These are phyloP conservation scores for Eugnorisma glareosa DNA, from an alignment of 2,888 invertebrate species.

Conservation along the genomic window DNA sequence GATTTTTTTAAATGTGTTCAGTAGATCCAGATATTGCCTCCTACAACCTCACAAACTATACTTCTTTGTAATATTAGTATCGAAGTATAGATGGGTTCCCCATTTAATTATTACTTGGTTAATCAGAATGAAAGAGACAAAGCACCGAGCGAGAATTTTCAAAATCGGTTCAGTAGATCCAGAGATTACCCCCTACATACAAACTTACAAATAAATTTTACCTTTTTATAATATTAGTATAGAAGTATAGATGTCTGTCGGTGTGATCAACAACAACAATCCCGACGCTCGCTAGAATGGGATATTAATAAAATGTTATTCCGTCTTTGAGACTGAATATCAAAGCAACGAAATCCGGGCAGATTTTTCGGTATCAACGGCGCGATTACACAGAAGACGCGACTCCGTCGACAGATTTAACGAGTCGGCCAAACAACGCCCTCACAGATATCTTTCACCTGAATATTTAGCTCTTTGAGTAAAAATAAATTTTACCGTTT, in stretches of 20 bases:
- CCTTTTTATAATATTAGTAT: too few species aligned
- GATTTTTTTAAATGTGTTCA: too few species aligned
- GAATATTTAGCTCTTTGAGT: conserved; percentile 89
- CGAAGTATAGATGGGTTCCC: too few species aligned
- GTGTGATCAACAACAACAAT: conserved; percentile 41
- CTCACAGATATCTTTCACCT: conserved; percentile 89
- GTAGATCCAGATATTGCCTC: too few species aligned
- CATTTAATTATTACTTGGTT: too few species aligned
- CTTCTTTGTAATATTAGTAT: too few species aligned
- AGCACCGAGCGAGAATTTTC: too few species aligned
- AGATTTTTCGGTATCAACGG: conserved; percentile 85
- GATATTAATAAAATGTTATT: conserved; percentile 83
- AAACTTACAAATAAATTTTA: too few species aligned
- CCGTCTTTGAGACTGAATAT: conserved; percentile 85
- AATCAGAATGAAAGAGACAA: too few species aligned
- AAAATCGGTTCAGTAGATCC: too few species aligned
- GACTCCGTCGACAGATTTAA: conserved; percentile 86
- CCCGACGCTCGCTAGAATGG: conserved; percentile 53
- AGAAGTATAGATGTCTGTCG: conserved; percentile 12
- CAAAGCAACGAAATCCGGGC: conserved; percentile 85
- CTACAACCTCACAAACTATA: too few species aligned
- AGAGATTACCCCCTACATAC: too few species aligned
- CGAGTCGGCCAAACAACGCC: conserved; percentile 84
- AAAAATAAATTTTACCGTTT: conserved; percentile 89
- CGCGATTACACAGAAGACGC: conserved; percentile 89